These are phyloP conservation scores for Chironomus tepperi DNA, from an alignment of 1,140 invertebrate species.

Conservation along the genomic window DNA sequence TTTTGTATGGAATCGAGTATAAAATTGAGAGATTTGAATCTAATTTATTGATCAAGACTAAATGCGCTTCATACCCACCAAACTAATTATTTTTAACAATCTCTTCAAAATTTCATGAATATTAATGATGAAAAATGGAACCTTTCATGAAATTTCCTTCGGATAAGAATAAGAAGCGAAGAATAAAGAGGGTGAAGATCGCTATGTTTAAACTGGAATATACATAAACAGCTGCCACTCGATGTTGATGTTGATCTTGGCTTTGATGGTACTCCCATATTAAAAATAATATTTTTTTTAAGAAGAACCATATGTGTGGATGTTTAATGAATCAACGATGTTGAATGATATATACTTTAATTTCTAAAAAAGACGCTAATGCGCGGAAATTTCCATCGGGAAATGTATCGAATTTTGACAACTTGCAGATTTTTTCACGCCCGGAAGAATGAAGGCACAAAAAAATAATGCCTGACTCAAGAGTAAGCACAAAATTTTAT, in stretches of 20 bases:
- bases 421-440: background rate
- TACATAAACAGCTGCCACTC: conserved; percentile 1
- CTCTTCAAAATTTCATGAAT: background rate
- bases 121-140: conserved; percentile 9
- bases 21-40: too few relatives aligned
- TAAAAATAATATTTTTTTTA: background rate
- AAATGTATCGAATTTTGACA: background rate
- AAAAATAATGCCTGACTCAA: background rate
- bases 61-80: too few relatives aligned
- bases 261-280: background rate
- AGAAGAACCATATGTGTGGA: background rate
- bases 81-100: too few relatives aligned
- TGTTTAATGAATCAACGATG: background rate
- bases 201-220: background rate
- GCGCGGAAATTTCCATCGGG: background rate
- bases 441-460: background rate
- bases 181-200: conserved; percentile 4
- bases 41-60: too few relatives aligned
- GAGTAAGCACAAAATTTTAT: conserved; percentile 1
- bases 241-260: background rate
- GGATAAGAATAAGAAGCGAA: background rate
- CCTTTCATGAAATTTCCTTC: background rate
- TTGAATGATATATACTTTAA: too few relatives aligned
- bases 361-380: background rate
- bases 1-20: too few relatives aligned